phyloP scores from a whole-genome alignment of 2,888 invertebrate species.

The Operophtera brumata region DNA sequence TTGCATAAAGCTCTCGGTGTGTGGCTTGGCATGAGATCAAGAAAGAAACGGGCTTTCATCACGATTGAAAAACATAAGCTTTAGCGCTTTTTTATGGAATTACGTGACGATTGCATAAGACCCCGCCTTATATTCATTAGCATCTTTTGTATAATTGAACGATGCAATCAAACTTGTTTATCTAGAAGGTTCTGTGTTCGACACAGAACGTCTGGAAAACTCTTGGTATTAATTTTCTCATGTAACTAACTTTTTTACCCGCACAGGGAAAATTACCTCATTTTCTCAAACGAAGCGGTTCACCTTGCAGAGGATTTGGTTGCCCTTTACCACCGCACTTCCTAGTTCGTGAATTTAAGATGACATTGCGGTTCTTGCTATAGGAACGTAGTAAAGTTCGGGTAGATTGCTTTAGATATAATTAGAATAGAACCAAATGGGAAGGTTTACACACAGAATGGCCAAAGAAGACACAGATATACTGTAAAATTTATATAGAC shows the following conservation, averaged over 20 bases:
- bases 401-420: conserved; percentile 18
- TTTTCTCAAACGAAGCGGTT: conserved; percentile 2
- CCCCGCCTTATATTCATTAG: background rate
- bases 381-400: conserved; percentile 21
- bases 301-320: conserved; percentile 7
- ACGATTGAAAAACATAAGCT: conserved; percentile 18
- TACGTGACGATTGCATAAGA: conserved; percentile 16
- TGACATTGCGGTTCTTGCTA: conserved; percentile 30
- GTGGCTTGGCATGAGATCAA: conserved; percentile 25
- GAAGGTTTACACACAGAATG: background rate
- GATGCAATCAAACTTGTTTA: background rate
- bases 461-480: too few species aligned
- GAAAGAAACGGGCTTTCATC: conserved; percentile 20
- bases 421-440: conserved; percentile 21
- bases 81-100: conserved; percentile 14
- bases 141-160: background rate
- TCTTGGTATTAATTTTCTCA: background rate
- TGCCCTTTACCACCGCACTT: conserved; percentile 16
- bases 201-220: too few species aligned
- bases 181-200: background rate
- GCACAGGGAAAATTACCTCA: background rate
- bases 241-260: background rate
- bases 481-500: too few species aligned
- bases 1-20: conserved; percentile 66
- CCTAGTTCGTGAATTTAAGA: conserved; percentile 35